Evolutionary conservation across 2,888 invertebrate genomes (phyloP), one percentile per base, ranked within the genome.

Genomic region (Aleiodes alternator): DNA sequence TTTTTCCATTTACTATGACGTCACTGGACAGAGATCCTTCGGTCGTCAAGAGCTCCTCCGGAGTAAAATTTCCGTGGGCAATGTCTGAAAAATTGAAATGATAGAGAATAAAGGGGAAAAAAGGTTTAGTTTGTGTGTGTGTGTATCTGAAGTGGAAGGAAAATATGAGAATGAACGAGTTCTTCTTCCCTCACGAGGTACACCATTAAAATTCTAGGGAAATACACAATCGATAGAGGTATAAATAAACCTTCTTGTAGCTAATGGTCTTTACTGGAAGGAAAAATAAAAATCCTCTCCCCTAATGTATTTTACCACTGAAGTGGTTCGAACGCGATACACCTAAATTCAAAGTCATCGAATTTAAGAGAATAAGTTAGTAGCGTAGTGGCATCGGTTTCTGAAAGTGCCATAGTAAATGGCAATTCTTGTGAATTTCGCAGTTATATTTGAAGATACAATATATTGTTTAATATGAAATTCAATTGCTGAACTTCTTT

Each of bases 61-160:
- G 91, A 1, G 94, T 93, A 90, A 95, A 94, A 90, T 96, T 96
- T 11, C 94, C 94, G 87, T 94, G 94, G 0, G 94, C 94, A 48
- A 93, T 91, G 76, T 93, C 93, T 91, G 87, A 72, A 71, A 76
- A 76, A 61, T 71, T 23, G 43, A 66, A 77, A 76, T 73, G 34
- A 31, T 23, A 4, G 31, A 59, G 31, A 48, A n/a, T 72, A 11
- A 31, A 38, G 16, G 11, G 23, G 16, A 43, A 29, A 7, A 29
- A 73, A 23, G 6, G 16, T 57, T 11, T 12, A 55, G 16, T 38
- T 53, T 31, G n/a, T n/a, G n/a, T n/a, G n/a, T n/a, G n/a, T 23
- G 23, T 71, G 43, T 43, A n/a, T n/a, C n/a, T n/a, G 43, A 8
- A 71, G 56, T 11, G 31, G 57, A 57, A 48, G 29, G 29, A 56